phyloP scores from a whole-genome alignment of 2,888 invertebrate genomes.

The Oxycera nigricornis region DNA sequence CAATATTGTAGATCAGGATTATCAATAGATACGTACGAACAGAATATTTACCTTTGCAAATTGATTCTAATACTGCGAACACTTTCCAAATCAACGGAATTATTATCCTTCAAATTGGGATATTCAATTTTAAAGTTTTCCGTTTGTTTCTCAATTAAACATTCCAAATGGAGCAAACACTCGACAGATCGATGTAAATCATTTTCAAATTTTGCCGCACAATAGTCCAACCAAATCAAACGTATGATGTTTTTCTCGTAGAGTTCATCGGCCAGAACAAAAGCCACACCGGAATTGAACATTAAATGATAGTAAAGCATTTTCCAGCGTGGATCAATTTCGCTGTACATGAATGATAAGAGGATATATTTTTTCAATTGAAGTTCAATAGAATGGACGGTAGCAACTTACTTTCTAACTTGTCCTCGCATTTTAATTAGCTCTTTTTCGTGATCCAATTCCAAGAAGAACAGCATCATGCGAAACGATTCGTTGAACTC shows the following conservation, averaged over 20 bases:
- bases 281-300: conserved; percentile 50
- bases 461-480: conserved; percentile 53
- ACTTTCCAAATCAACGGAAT: conserved; percentile 62
- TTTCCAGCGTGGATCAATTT: conserved; percentile 49
- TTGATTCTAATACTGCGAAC: conserved; percentile 64
- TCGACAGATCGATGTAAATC: conserved; percentile 64
- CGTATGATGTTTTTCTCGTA: conserved; percentile 63
- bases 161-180: conserved; percentile 52
- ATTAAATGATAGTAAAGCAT: conserved; percentile 48
- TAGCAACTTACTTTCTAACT: conserved; percentile 45
- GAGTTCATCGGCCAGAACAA: conserved; percentile 57
- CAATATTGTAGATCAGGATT: neutral
- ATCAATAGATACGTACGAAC: neutral
- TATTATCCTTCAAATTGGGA: conserved; percentile 66
- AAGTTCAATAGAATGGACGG: neutral
- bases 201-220: conserved; percentile 64
- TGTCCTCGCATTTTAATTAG: conserved; percentile 38
- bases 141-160: conserved; percentile 50
- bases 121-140: conserved; percentile 59
- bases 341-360: conserved; percentile 44
- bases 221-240: conserved; percentile 66
- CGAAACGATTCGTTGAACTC: conserved; percentile 52
- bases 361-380: neutral
- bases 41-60: conserved; percentile 62
- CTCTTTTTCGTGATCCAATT: conserved; percentile 51